phyloP scores from a whole-genome alignment of 2,113 vertebrate genomes.

The Tetraodon nigroviridis region DNA sequence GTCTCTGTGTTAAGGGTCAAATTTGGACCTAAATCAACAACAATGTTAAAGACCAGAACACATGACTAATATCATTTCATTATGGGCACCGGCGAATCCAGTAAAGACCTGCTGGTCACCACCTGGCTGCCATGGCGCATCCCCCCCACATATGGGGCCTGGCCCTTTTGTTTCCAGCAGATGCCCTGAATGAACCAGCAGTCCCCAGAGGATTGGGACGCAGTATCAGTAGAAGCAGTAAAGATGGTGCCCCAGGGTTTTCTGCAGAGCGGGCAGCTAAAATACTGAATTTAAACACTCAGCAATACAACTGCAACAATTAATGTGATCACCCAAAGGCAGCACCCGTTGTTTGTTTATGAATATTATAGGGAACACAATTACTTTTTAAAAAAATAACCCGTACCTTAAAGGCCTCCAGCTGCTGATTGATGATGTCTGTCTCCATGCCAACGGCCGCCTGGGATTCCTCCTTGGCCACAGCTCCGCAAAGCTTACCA shows the following conservation, averaged over 20 bases:
- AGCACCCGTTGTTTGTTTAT: too few species aligned
- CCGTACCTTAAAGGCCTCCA: constrained; percentile 87
- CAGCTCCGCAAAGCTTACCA: constrained; percentile 72
- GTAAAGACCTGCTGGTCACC: constrained; percentile 60
- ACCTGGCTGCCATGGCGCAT: constrained; percentile 58
- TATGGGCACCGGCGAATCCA: constrained; percentile 39
- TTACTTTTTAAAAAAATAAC: neutral
- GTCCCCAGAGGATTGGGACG: constrained; percentile 46
- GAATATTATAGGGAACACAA: too few species aligned
- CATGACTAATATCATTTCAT: constrained; percentile 19
- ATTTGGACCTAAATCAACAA: constrained; percentile 25
- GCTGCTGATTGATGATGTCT: constrained; percentile 91
- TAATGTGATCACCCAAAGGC: neutral
- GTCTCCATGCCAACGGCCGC: constrained; percentile 93
- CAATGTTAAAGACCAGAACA: constrained; percentile 35
- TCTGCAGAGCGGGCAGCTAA: neutral
- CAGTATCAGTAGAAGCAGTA: constrained; percentile 21
- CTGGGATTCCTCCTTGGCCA: constrained; percentile 86
- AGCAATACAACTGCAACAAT: neutral
- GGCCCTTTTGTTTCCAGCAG: constrained; percentile 69
- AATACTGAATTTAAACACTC: neutral
- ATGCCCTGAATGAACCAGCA: constrained; percentile 60
- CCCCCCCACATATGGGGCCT: constrained; percentile 42
- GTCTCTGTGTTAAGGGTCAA: neutral
- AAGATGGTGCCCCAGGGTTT: neutral